These are phyloP conservation scores for Anthonomus grandis DNA, from an alignment of 1,140 invertebrate species.

Conservation along the genomic window DNA sequence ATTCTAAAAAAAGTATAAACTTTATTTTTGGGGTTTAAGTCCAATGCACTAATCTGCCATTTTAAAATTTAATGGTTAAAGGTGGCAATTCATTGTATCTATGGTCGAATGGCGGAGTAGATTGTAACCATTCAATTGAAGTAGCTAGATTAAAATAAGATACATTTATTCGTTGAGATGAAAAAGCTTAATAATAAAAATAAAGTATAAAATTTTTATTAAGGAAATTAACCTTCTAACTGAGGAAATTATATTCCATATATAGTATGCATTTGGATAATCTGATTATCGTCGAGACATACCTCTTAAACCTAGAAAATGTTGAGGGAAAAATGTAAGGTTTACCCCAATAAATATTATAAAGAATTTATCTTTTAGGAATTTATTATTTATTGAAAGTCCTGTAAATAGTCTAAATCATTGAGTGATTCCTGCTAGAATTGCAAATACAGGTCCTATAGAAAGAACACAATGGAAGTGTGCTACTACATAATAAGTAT, in stretches of 20 bases:
- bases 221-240: conserved; percentile 61
- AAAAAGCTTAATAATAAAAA: conserved; percentile 54
- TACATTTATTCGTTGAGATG: conserved; percentile 46
- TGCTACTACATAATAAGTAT: conserved; percentile 73
- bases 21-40: conserved; percentile 60
- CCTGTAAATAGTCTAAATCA: conserved; percentile 66
- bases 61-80: conserved; percentile 51
- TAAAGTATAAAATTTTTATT: conserved; percentile 57
- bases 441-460: conserved; percentile 67
- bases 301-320: conserved; percentile 69
- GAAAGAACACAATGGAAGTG: conserved; percentile 72
- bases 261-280: conserved; percentile 62
- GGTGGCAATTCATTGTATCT: conserved; percentile 56
- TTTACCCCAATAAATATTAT: conserved; percentile 66
- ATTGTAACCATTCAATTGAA: conserved; percentile 60
- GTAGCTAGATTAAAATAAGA: conserved; percentile 49
- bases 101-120: conserved; percentile 54
- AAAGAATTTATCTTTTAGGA: conserved; percentile 59
- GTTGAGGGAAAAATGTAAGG: conserved; percentile 73
- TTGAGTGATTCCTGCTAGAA: conserved; percentile 63
- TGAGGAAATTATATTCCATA: conserved; percentile 64
- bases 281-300: conserved; percentile 72
- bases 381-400: conserved; percentile 53
- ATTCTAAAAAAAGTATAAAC: conserved; percentile 29
- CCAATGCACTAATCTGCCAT: conserved; percentile 56